Percentiles rank a stretch among this genome's conserved stretches.
Conservation (phyloP, 2,888 invertebrate genomes). For the Apodemia mormo region DNA sequence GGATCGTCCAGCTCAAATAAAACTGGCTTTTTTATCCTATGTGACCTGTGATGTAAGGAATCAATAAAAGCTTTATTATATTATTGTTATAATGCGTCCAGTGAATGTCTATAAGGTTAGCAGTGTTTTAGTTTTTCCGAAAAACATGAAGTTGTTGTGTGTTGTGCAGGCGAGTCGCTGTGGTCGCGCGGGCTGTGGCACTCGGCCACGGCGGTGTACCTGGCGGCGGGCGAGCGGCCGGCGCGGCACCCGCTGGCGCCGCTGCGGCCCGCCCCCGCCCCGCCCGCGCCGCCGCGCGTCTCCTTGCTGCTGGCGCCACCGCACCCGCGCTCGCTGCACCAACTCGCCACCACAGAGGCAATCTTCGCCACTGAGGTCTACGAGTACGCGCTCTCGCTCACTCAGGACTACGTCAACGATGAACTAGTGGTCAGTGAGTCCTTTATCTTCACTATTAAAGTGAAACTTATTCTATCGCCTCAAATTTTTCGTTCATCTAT, state of each 20-base stretch:
- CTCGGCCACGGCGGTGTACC: slow-evolving; percentile 98
- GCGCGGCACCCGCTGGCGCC: slow-evolving; percentile 63
- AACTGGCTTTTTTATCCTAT: too few species aligned
- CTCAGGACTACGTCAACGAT: slow-evolving; percentile 86
- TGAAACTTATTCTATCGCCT: too few species aligned
- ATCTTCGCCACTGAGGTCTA: slow-evolving; percentile 97
- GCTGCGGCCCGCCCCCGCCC: slow-evolving; percentile 54
- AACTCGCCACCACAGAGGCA: slow-evolving; percentile 90
- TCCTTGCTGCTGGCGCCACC: slow-evolving; percentile 89
- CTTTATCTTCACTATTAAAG: too few species aligned
- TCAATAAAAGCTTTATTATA: too few species aligned
- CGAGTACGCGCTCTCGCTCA: slow-evolving; percentile 94
- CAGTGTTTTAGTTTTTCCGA: too few species aligned
- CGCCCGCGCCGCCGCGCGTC: slow-evolving; percentile 67
- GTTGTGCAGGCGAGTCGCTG: slow-evolving; percentile 84
- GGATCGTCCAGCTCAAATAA: too few species aligned
- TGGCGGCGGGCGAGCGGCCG: slow-evolving; percentile 89
- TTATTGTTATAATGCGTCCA: too few species aligned
- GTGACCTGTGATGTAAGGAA: too few species aligned
- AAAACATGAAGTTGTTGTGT: too few species aligned
- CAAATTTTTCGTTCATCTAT: too few species aligned
- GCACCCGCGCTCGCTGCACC: slow-evolving; percentile 82
- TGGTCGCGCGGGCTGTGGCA: slow-evolving; percentile 89
- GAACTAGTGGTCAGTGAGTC: slow-evolving; percentile 85
- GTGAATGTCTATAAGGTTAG: too few species aligned